Percentiles rank a stretch among this genome's conserved stretches.
Conservation (phyloP, 2,113 vertebrate species). For the Morone saxatilis region DNA sequence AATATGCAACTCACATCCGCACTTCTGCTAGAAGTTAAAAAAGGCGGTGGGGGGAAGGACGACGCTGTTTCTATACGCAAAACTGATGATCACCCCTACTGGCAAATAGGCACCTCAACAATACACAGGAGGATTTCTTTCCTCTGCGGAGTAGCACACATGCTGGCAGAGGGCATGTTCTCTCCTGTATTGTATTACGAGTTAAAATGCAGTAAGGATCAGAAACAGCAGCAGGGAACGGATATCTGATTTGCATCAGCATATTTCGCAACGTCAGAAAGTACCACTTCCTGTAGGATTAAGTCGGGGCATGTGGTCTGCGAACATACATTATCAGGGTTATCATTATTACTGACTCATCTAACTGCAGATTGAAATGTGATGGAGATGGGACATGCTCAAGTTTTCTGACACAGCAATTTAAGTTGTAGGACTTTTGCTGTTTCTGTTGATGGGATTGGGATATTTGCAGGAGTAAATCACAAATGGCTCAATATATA, state of each 20-base stretch:
- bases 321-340: background rate
- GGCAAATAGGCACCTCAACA: conserved; percentile 74
- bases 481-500: accelerated
- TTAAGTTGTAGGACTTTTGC: background rate
- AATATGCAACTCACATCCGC: conserved; percentile 92
- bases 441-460: background rate
- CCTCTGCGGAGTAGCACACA: conserved; percentile 27
- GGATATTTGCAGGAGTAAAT: background rate
- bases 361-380: no score
- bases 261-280: background rate
- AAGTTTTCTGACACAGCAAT: background rate
- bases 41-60: conserved; percentile 47
- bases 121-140: conserved; percentile 14
- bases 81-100: conserved; percentile 79
- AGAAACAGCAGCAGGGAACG: background rate
- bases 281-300: no score
- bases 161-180: background rate
- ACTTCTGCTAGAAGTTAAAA: conserved; percentile 78
- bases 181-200: background rate
- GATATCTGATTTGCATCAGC: conserved; percentile 1
- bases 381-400: no score
- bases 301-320: background rate
- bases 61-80: conserved; percentile 55
- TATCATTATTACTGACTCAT: no score
- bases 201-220: background rate